Conservation (phyloP, 2,797 vertebrate species). For the Malacoctenus gilli region DNA sequence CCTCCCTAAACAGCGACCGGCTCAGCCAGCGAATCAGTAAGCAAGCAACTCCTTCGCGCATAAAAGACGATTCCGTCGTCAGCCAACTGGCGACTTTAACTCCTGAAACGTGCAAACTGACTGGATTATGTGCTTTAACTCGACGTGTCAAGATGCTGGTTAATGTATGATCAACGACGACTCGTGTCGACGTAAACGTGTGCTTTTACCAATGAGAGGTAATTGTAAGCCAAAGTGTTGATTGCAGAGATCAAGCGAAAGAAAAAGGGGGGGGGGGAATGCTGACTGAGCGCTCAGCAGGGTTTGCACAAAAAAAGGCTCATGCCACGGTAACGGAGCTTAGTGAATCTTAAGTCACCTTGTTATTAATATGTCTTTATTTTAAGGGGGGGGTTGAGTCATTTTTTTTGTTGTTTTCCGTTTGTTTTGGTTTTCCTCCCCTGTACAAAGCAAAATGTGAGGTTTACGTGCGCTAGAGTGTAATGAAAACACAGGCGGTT, state of each 20-base stretch:
- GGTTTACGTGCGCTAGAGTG: constrained; percentile 51
- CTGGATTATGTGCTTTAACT: constrained; percentile 72
- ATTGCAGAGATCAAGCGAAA: constrained; percentile 62
- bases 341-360: constrained; percentile 63
- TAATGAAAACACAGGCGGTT: constrained; percentile 57
- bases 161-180: constrained; percentile 51
- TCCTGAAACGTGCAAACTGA: constrained; percentile 64
- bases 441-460: constrained; percentile 64
- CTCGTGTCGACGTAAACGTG: constrained; percentile 52
- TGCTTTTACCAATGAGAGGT: constrained; percentile 68
- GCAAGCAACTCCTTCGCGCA: constrained; percentile 22
- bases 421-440: constrained; percentile 17
- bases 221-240: constrained; percentile 78
- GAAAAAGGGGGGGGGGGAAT: constrained; percentile 33
- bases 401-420: neutral
- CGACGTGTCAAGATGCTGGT: constrained; percentile 66
- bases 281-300: constrained; percentile 63
- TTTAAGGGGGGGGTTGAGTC: constrained; percentile 16
- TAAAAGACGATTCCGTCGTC: constrained; percentile 31
- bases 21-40: constrained; percentile 19
- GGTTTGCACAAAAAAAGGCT: constrained; percentile 78
- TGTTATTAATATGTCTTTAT: constrained; percentile 45
- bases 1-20: constrained; percentile 29
- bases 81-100: constrained; percentile 43
- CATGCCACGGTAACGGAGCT: constrained; percentile 59